phyloP scores from a whole-genome alignment of 2,888 invertebrate genomes.

The Bruchidius siliquastri region DNA sequence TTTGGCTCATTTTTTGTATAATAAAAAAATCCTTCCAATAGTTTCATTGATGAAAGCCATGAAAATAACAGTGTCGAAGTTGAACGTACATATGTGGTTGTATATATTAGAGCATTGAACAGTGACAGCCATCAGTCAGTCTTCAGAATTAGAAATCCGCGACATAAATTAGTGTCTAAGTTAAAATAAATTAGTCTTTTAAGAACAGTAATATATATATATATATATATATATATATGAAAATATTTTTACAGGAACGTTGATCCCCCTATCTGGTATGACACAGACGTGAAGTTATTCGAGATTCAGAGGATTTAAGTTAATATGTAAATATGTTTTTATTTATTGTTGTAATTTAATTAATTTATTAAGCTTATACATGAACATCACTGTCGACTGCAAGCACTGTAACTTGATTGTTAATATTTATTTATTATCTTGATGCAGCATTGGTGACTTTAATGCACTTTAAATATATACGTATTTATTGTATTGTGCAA shows the following conservation, averaged over 20 bases:
- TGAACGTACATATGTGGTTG: too few relatives aligned
- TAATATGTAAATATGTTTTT: slow-evolving; percentile 9
- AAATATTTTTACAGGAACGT: slow-evolving; percentile 69
- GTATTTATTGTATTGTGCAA: neutral
- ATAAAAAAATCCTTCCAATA: too few relatives aligned
- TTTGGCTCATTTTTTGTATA: too few relatives aligned
- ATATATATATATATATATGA: neutral
- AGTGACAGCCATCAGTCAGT: too few relatives aligned
- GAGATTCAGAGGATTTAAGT: slow-evolving; percentile 66
- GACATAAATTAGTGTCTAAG: too few relatives aligned
- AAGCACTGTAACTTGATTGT: neutral
- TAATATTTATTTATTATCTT: neutral
- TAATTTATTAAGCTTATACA: slow-evolving; percentile 3
- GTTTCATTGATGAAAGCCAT: too few relatives aligned
- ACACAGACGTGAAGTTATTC: slow-evolving; percentile 97
- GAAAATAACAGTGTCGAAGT: too few relatives aligned
- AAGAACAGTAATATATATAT: too few relatives aligned
- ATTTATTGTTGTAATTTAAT: slow-evolving; percentile 12
- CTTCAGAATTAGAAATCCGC: too few relatives aligned
- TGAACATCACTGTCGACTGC: neutral
- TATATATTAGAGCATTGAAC: too few relatives aligned
- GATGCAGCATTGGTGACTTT: neutral
- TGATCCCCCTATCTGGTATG: slow-evolving; percentile 99
- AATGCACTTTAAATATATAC: neutral
- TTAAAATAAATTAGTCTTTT: too few relatives aligned